Conservation (phyloP, 2,888 invertebrate species). For the Himalopsyche kuldschensis region DNA sequence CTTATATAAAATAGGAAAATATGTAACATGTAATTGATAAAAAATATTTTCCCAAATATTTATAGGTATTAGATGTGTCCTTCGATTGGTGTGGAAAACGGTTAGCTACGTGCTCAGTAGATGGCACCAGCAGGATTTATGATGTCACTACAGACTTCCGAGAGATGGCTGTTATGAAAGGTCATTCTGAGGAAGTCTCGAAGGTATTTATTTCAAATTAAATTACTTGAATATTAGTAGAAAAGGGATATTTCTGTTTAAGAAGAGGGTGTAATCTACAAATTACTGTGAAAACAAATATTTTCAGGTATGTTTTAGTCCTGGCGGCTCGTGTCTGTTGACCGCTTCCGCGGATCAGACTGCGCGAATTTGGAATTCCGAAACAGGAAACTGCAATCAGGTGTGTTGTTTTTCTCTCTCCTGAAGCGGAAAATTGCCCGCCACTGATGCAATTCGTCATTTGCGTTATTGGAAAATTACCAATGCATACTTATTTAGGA, state of each 20-base stretch:
- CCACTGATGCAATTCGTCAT: background rate
- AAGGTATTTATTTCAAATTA: constrained; percentile 50
- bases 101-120: constrained; percentile 75
- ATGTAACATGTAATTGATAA: too few relatives aligned
- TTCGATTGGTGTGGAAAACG: constrained; percentile 75
- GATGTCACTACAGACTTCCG: constrained; percentile 61
- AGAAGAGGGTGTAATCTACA: background rate
- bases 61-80: constrained; percentile 69
- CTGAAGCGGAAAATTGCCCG: background rate
- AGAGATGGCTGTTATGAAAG: constrained; percentile 63
- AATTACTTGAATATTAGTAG: background rate
- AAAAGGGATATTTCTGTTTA: too few relatives aligned
- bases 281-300: background rate
- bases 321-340: constrained; percentile 71
- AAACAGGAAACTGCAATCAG: constrained; percentile 70
- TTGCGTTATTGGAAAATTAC: too few relatives aligned
- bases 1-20: too few relatives aligned
- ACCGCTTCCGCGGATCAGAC: constrained; percentile 78
- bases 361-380: constrained; percentile 72
- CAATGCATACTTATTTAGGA: too few relatives aligned
- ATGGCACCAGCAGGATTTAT: constrained; percentile 74
- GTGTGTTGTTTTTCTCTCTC: constrained; percentile 43
- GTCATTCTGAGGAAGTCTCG: constrained; percentile 70
- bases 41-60: background rate
- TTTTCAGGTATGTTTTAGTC: constrained; percentile 75